These are phyloP conservation scores for Otolemur crassicaudatus DNA, from an alignment of 2,797 vertebrate species.

Conservation along the genomic window DNA sequence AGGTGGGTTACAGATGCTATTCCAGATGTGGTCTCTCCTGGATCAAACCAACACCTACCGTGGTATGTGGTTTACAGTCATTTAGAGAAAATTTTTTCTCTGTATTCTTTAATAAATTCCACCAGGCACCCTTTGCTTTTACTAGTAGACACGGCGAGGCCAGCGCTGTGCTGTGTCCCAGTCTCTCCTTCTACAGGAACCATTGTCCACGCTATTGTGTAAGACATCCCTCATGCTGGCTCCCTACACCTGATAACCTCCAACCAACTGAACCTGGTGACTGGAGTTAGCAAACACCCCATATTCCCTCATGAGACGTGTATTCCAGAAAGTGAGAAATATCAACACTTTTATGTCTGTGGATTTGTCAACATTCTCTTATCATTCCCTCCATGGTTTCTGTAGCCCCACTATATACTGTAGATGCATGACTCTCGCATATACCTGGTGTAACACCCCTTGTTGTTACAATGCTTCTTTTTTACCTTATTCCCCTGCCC, in stretches of 20 bases:
- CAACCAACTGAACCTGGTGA: background rate
- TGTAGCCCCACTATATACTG: background rate
- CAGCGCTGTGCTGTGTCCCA: background rate
- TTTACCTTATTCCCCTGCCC: background rate
- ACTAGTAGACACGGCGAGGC: background rate
- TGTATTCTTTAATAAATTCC: background rate
- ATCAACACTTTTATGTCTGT: background rate
- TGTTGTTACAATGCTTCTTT: background rate
- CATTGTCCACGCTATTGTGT: background rate
- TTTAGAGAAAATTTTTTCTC: background rate
- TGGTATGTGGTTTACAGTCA: background rate
- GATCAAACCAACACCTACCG: background rate
- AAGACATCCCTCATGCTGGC: no score
- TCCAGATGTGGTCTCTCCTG: background rate
- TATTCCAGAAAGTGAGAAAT: background rate
- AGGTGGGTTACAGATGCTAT: background rate
- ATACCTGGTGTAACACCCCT: background rate
- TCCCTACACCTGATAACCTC: background rate
- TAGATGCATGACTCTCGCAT: background rate
- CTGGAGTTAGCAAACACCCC: background rate
- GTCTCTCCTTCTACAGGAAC: background rate
- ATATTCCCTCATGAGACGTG: background rate
- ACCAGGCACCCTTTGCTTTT: background rate
- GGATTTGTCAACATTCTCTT: background rate
- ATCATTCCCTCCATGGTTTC: background rate